Evolutionary conservation across 2,888 invertebrate genomes (phyloP), one percentile per base, ranked within the genome.

Genomic region (Falcaria lacertinaria): DNA sequence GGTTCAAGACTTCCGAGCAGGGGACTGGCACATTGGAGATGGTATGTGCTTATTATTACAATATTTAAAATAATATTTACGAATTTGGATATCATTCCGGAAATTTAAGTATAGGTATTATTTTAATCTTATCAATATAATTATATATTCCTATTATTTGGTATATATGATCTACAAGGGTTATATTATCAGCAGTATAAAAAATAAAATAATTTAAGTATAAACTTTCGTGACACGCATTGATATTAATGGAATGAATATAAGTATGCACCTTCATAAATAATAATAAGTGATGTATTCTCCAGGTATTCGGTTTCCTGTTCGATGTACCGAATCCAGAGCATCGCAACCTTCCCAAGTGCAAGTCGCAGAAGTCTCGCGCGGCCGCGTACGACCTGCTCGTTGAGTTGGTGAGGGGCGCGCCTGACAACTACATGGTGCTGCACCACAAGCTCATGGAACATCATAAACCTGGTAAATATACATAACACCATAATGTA

Each of bases 381-480:
- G 95, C 97, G 0, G 96, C 97, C 1, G 97, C 97, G 0, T 98
- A 96, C 70, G 98, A 98, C 78, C 86, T 98, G 1, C 82, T 98
- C 2, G 95, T 97, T 4, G 98, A 98, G 76, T 79, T 98, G 52
- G 95, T 95, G 0, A 94, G 95, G 62, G 94, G 94, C 15, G 94
- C 95, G 6, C 94, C 96, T 0, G 94, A 94, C 44, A 98, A 97
- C 82, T 98, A 97, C 72, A 92, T 93, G 64, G 91, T 95, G 52
- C 87, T 98, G 22, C 96, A 97, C 63, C 92, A 93, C 39, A 96
- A 95, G 61, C 90, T 98, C 33, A 88, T 97, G 75, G 92, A 93
- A 2, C 98, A 98, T 65, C 97, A 98, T 72, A 94, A 94, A 57
- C 95, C 96, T 14, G 92, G 92, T 92, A 62, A 67, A 66, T 28